phyloP scores from a whole-genome alignment of 2,888 invertebrate genomes.

The Ellobium chinense region DNA sequence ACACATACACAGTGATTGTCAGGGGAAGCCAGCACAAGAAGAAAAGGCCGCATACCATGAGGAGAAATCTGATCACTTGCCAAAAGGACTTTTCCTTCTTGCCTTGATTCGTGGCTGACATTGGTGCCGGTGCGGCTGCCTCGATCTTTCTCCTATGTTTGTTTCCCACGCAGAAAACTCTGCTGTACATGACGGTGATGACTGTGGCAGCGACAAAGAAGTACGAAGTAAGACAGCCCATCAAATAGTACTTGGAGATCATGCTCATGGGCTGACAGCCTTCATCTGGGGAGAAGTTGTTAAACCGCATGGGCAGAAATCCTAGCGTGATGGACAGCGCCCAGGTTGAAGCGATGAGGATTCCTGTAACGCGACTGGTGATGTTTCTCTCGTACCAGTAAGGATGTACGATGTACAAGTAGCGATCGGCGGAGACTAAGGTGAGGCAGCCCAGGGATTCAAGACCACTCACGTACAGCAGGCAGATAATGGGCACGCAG shows the following conservation, averaged over 20 bases:
- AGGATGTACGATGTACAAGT: conserved; percentile 22
- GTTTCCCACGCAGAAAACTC: conserved; percentile 4
- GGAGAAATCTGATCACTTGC: conserved; percentile 27
- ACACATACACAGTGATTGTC: neutral
- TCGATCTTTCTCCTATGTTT: conserved; percentile 3
- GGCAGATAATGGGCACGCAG: conserved; percentile 16
- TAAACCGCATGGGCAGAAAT: conserved; percentile 3
- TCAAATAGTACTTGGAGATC: conserved; percentile 1
- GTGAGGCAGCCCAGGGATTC: conserved; percentile 12
- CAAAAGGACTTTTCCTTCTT: neutral
- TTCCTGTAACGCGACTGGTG: neutral
- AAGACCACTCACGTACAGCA: conserved; percentile 21
- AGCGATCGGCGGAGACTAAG: conserved; percentile 7
- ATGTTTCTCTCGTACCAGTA: conserved; percentile 29
- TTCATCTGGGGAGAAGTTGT: neutral
- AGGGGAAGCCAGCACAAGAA: conserved; percentile 17
- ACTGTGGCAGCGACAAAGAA: conserved; percentile 27
- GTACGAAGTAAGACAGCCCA: neutral
- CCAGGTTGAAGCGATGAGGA: neutral
- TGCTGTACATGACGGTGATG: conserved; percentile 32
- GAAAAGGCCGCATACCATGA: conserved; percentile 21
- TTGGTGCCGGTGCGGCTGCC: neutral
- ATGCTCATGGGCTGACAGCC: conserved; percentile 20
- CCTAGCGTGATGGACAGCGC: neutral
- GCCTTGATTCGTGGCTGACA: neutral